A percentile compares a stretch with the other conserved stretches of the same genome.
These are phyloP conservation scores for Chrysotoxum bicinctum DNA, from an alignment of 2,888 invertebrate genomes.

Conservation along the genomic window DNA sequence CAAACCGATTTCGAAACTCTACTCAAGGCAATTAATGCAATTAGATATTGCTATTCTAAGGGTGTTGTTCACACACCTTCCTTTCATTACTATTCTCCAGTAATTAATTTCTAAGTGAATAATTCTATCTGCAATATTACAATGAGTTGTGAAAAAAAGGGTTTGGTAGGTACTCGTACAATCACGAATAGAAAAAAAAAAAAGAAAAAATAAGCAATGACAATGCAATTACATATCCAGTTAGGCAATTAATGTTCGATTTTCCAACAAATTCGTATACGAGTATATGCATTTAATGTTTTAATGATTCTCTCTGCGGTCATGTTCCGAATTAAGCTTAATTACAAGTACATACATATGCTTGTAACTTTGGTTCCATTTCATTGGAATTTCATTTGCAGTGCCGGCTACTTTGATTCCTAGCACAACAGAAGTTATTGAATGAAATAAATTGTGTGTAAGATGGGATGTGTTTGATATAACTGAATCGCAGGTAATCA, in stretches of 20 bases:
- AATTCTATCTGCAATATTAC: neutral
- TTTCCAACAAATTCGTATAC: neutral
- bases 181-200: neutral
- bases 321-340: conserved; percentile 12
- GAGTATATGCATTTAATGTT: conserved; percentile 1
- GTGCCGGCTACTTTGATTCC: neutral
- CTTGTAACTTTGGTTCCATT: neutral
- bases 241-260: neutral
- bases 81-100: neutral
- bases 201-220: neutral
- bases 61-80: neutral
- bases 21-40: conserved; percentile 12
- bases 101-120: conserved; percentile 28
- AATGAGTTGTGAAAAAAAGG: neutral
- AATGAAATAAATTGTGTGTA: neutral
- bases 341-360: neutral
- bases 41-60: neutral
- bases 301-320: conserved; percentile 8
- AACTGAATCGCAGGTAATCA: neutral
- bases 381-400: conserved; percentile 8
- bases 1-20: conserved; percentile 2
- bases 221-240: neutral
- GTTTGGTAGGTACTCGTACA: conserved; percentile 11
- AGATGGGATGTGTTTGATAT: neutral
- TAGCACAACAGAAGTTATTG: neutral